Base-by-base conservation (phyloP, 2,888 invertebrate genomes). In the Drosophila conformis region DNA sequence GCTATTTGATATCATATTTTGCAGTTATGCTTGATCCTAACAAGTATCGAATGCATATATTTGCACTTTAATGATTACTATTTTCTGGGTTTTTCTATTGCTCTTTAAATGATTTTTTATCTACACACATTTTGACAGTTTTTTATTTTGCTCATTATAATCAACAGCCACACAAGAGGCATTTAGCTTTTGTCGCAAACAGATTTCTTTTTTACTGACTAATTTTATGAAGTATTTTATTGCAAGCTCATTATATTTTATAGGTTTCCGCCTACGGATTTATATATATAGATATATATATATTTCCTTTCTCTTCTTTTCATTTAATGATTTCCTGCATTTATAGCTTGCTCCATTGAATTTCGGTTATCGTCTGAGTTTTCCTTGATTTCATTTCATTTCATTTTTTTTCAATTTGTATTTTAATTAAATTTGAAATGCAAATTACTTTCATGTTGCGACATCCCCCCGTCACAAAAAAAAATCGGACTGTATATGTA, bases 381-480 rank as follows among this genome's bases (percentile, higher is more conserved):
- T 71, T 60, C 25, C 40, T 75, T 69, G 69, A 71, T 70, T 73
- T 64, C 25, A 49, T 65, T 63, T 52, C n/a, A 10, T 51, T 48
- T 15, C 27, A 27, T 27, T 21, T 35, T 65, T 68, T 59, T 70
- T 67, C 67, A 80, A 83, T 83, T 81, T 83, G 81, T 80, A 80
- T 72, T 81, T 83, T 83, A 81, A 81, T 81, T 77, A 81, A 81
- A 81, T 81, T 83, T 76, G 66, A 77, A 77, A 80, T 81, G 73
- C 72, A 80, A 81, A 81, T 81, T 67, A 56, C 71, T 70, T 76
- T 69, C 25, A 66, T 64, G 69, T 52, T 42, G 61, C 58, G 69
- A 60, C 65, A 67, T 60, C 31, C 18, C 21, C 18, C 31, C 8
- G 2, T 10, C 5, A 21, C 2, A 8, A 18, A 35, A 35, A 54